A percentile compares a stretch with the other conserved stretches of the same genome.
Evolutionary conservation across 2,888 invertebrate species (phyloP).

Genomic region (Nomada fucata): DNA sequence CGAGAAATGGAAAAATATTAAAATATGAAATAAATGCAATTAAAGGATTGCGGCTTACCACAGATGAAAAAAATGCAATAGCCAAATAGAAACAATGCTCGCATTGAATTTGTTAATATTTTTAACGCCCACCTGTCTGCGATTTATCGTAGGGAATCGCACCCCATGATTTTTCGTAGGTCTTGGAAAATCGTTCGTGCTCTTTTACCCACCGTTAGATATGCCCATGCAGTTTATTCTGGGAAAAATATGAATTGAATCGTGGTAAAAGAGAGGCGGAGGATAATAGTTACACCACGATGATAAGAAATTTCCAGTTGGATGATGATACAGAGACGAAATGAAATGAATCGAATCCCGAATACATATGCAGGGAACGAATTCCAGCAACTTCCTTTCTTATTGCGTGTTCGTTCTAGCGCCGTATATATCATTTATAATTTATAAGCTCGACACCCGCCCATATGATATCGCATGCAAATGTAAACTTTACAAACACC

Average conservation of each 20-base stretch:
- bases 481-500: constrained; percentile 21
- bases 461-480: not conserved
- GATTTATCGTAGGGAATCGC: too few species aligned
- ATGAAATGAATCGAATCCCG: too few species aligned
- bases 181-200: not conserved
- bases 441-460: too few species aligned
- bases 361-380: not conserved
- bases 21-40: constrained; percentile 16
- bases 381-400: not conserved
- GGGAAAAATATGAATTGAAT: not conserved
- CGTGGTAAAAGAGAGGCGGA: not conserved
- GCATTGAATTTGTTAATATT: constrained; percentile 16
- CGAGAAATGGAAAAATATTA: constrained; percentile 15
- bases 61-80: constrained; percentile 30
- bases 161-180: too few species aligned
- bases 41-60: constrained; percentile 26
- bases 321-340: not conserved
- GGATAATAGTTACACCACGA: not conserved
- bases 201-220: too few species aligned
- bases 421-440: not conserved
- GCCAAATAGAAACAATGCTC: constrained; percentile 32
- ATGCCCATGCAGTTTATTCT: too few species aligned
- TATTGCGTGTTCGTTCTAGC: not conserved
- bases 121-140: not conserved
- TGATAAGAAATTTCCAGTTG: constrained; percentile 1